phyloP scores from a whole-genome alignment of 2,113 vertebrate species.

The Mobula hypostoma region DNA sequence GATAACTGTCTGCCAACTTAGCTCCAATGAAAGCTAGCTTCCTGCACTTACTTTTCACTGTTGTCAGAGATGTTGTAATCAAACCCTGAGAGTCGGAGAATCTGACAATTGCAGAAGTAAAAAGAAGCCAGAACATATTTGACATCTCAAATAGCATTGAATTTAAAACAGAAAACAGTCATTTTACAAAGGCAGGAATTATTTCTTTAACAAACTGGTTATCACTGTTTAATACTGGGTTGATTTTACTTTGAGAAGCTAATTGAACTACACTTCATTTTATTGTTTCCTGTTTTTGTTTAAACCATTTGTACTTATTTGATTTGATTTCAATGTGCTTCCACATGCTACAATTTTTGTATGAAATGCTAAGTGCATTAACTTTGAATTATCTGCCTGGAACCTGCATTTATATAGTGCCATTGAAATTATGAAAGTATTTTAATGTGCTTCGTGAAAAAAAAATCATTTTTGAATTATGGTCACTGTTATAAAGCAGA shows the following conservation, averaged over 20 bases:
- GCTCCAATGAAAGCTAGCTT: constrained; percentile 2
- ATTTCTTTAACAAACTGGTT: neutral
- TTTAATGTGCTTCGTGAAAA: neutral
- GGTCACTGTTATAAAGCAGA: neutral
- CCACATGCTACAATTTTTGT: neutral
- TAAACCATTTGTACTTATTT: too few relatives aligned
- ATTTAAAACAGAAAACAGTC: neutral
- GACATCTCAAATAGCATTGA: neutral
- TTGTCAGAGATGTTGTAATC: constrained; percentile 44
- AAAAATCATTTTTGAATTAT: neutral
- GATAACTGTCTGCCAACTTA: neutral
- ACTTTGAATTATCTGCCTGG: neutral
- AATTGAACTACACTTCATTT: neutral
- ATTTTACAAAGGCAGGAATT: neutral
- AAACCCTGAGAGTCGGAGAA: constrained; percentile 39
- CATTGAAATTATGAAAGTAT: neutral
- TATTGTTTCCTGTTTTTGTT: neutral
- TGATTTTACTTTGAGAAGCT: neutral
- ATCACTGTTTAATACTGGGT: neutral
- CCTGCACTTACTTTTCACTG: constrained; percentile 50
- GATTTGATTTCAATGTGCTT: neutral
- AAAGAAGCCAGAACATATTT: neutral
- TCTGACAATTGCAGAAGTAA: neutral
- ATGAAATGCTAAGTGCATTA: neutral
- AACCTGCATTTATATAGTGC: neutral